These are phyloP conservation scores for Phoebastria nigripes DNA, from an alignment of 2,797 vertebrate genomes.

Conservation along the genomic window DNA sequence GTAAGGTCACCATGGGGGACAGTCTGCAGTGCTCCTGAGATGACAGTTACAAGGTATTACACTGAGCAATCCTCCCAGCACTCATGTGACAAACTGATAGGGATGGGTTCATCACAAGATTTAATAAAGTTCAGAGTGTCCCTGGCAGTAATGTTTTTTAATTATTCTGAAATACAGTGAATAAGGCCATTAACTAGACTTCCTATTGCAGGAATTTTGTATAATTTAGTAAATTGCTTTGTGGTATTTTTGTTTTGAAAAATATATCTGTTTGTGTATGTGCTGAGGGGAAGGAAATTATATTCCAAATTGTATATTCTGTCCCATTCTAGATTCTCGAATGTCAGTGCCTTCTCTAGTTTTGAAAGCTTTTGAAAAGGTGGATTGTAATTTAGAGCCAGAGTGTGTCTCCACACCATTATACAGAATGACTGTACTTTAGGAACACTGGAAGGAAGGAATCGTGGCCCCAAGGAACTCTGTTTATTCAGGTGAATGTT, in stretches of 20 bases:
- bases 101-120: not conserved
- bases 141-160: not conserved
- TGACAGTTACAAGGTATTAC: not conserved
- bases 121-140: not conserved
- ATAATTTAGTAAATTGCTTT: not conserved
- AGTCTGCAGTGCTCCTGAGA: not conserved
- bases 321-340: not conserved
- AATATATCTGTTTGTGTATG: not conserved
- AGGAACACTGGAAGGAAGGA: not conserved
- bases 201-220: not conserved
- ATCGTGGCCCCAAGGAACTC: not conserved
- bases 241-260: not conserved
- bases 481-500: not conserved
- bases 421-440: not conserved
- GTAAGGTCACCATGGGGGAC: not conserved
- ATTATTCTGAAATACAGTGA: not conserved
- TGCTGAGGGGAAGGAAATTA: not conserved
- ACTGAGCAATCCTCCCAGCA: not conserved
- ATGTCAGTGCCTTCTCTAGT: not conserved
- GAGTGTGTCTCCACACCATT: not conserved
- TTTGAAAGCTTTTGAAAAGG: not conserved
- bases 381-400: not conserved
- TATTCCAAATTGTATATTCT: not conserved
- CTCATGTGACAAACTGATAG: not conserved
- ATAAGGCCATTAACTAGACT: not conserved